Base-by-base conservation (phyloP, 1,140 invertebrate species). In the Lucilia sericata region DNA sequence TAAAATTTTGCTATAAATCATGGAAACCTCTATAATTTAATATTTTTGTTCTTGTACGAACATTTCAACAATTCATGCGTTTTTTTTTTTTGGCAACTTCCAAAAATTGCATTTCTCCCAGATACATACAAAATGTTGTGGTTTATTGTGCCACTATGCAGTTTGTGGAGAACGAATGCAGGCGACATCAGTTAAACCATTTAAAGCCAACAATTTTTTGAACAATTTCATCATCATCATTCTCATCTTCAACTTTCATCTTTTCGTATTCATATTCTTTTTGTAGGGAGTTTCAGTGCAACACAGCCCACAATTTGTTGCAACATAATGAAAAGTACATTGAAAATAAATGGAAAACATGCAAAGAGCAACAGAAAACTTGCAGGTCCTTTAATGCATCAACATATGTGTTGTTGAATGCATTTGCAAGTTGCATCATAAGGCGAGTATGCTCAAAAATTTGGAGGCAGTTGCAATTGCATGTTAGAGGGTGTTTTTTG, bases 401-500 rank as follows among this genome's bases (percentile, higher is more conserved):
- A 13, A 49, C 2, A 9, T 49, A 49, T 30, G 25, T 30, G 25
- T 30, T 30, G 25, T 30, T 30, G 42, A 2, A 42, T 42, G 42
- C 10, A 42, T 17, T n/a, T 55, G 51, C 25, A 30, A 2, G 25
- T 30, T 55, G 51, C 17, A 55, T 0, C 5, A 5, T 42, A 10
- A 42, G 42, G 42, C 42, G 42, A 42, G 42, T 42, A 42, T 42
- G 42, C 42, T 42, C 42, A 42, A 42, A 42, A 42, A 12, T 55
- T 55, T 55, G 65, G 7, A 70, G 65, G 65, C 65, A 70, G 65
- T 70, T 70, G 65, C 65, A 70, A 70, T n/a, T 70, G 65, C 65
- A 70, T 70, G 65, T 70, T 70, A 70, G 65, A 70, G 65, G 65
- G 65, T 70, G 65, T 70, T 70, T 70, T 70, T 70, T 70, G 65